Conservation (phyloP, 2,113 vertebrate genomes). For the Eulemur rufifrons region DNA sequence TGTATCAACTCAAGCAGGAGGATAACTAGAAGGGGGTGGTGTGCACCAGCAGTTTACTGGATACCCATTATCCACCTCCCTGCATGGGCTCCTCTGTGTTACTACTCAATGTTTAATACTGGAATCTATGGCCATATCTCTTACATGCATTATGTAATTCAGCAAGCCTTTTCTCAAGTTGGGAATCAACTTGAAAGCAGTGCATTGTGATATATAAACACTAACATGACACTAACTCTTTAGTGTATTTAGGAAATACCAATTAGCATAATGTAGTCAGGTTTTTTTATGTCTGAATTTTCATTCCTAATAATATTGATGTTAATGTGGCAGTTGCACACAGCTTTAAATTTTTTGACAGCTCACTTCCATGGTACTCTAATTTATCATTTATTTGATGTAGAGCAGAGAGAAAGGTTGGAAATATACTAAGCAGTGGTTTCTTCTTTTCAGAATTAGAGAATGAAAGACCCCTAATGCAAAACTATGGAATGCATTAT, state of each 20-base stretch:
- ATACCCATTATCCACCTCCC: background rate
- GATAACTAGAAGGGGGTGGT: rapidly evolving
- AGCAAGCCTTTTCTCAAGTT: background rate
- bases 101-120: background rate
- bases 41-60: background rate
- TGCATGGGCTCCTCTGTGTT: background rate
- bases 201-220: background rate
- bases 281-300: background rate
- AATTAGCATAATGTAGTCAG: background rate
- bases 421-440: background rate
- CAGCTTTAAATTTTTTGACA: background rate
- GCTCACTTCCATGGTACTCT: rapidly evolving
- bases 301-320: background rate
- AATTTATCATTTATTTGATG: background rate
- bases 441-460: background rate
- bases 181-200: background rate
- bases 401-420: background rate
- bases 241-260: background rate
- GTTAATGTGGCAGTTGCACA: background rate
- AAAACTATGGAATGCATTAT: background rate
- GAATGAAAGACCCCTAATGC: background rate
- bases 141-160: background rate
- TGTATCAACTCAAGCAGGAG: background rate
- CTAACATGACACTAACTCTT: background rate
- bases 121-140: background rate